Percentiles rank a stretch among this genome's conserved stretches.
phyloP scores from a whole-genome alignment of 2,113 vertebrate genomes.

The Bubo blakistoni region DNA sequence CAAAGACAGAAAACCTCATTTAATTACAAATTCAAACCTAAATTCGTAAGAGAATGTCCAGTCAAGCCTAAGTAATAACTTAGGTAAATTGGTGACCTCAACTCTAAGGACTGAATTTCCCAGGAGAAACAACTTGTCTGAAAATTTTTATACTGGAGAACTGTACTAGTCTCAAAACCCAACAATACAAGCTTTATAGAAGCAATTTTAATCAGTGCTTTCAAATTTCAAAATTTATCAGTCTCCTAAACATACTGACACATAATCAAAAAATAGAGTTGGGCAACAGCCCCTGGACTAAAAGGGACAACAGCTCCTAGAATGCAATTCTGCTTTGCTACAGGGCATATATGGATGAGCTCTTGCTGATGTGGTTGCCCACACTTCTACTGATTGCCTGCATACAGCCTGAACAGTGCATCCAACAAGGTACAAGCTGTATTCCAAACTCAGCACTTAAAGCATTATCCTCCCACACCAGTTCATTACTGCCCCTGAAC shows the following conservation, averaged over 20 bases:
- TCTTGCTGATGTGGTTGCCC: not conserved
- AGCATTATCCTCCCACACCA: not conserved
- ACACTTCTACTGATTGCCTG: not conserved
- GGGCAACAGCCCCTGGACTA: not conserved
- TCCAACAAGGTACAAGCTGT: not conserved
- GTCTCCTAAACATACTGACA: not conserved
- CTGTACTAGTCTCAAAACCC: not conserved
- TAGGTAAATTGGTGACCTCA: not conserved
- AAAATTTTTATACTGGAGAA: not conserved
- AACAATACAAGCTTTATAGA: not conserved
- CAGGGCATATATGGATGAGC: not conserved
- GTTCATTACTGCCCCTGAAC: not conserved
- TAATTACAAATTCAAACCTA: not conserved
- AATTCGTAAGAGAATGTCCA: not conserved
- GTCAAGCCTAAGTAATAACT: not conserved
- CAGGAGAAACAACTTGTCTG: not conserved
- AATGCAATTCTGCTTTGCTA: not conserved
- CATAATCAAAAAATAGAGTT: not conserved
- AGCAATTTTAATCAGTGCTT: not conserved
- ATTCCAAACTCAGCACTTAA: not conserved
- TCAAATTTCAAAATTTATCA: not conserved
- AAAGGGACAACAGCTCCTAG: not conserved
- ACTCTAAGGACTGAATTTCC: not conserved
- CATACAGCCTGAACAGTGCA: not conserved
- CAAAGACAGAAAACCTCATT: constrained; percentile 32